Evolutionary conservation across 2,113 vertebrate genomes (phyloP).

Genomic region (Lamprologus sp.): DNA sequence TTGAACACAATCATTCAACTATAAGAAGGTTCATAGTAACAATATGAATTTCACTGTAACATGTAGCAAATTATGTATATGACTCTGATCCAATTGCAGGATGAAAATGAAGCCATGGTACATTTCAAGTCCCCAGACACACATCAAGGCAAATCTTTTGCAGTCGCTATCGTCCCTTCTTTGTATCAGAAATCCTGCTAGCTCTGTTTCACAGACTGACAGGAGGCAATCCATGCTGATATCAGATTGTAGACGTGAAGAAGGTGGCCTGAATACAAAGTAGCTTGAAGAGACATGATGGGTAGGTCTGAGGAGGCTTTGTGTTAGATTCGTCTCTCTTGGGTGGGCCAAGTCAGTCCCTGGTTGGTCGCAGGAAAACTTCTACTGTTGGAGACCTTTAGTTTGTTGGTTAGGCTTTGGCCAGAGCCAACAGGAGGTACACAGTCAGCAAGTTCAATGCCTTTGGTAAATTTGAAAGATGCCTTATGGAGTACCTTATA

Average conservation of each 20-base stretch:
- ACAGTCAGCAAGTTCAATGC: background rate
- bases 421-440: background rate
- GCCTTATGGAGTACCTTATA: background rate
- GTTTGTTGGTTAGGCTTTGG: background rate
- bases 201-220: conserved; percentile 54
- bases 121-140: conserved; percentile 17
- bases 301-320: background rate
- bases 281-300: conserved; percentile 5
- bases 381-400: background rate
- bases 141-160: conserved; percentile 49
- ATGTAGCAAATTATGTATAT: background rate
- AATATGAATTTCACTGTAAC: background rate
- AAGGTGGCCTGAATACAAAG: conserved; percentile 50
- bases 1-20: background rate
- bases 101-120: conserved; percentile 10
- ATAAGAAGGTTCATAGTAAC: background rate
- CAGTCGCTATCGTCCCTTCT: conserved; percentile 18
- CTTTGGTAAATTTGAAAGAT: background rate
- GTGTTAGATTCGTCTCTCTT: conserved; percentile 3
- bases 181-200: conserved; percentile 44
- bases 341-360: background rate
- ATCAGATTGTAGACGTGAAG: conserved; percentile 44
- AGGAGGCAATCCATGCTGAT: conserved; percentile 46
- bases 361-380: background rate
- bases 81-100: background rate